Conservation (phyloP, 2,888 invertebrate species). For the Corythucha ciliata region DNA sequence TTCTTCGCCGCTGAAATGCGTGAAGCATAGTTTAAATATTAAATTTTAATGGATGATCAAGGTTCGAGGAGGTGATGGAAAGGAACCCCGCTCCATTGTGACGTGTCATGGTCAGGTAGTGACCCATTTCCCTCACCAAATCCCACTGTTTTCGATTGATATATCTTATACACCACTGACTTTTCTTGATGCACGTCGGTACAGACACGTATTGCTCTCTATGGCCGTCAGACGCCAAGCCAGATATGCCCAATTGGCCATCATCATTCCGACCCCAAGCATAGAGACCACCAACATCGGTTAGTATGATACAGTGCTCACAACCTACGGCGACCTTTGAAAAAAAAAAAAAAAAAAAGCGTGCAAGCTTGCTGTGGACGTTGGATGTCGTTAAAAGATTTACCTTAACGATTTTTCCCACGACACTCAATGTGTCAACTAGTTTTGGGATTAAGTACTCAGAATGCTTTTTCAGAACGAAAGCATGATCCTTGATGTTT, state of each 20-base stretch:
- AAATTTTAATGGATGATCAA: no score
- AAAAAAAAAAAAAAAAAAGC: neutral
- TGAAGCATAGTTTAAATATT: no score
- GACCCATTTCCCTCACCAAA: no score
- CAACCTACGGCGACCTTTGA: constrained; percentile 54
- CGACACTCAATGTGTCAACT: constrained; percentile 54
- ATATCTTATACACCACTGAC: no score
- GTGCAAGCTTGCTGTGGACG: neutral
- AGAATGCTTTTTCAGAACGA: constrained; percentile 35
- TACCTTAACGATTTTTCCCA: constrained; percentile 55
- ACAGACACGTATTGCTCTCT: no score
- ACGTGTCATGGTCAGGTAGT: no score
- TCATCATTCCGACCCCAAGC: constrained; percentile 85
- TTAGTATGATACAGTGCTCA: constrained; percentile 69
- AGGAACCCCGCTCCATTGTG: no score
- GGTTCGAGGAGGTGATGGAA: no score
- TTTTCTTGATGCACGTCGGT: no score
- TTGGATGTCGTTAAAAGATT: constrained; percentile 26
- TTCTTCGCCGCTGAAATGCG: no score
- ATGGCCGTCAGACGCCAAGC: constrained; percentile 39
- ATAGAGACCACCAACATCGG: constrained; percentile 60
- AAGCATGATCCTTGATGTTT: constrained; percentile 18
- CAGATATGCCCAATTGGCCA: constrained; percentile 74
- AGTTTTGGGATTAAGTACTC: constrained; percentile 51
- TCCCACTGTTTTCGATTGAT: no score